These are phyloP conservation scores for Diaprepes abbreviatus DNA, from an alignment of 2,888 invertebrate species.

Conservation along the genomic window DNA sequence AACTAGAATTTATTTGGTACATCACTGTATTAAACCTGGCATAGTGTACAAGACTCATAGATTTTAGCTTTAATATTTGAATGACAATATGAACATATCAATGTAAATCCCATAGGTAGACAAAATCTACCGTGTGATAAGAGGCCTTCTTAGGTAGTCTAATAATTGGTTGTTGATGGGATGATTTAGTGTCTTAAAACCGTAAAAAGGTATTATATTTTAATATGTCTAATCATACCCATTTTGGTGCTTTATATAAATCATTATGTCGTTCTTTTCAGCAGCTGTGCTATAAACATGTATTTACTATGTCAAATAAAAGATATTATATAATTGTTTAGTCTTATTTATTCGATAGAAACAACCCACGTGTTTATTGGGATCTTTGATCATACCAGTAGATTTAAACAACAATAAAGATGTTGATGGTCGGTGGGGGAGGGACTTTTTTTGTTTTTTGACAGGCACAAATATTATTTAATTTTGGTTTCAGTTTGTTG, in stretches of 20 bases:
- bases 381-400: no score
- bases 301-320: constrained; percentile 57
- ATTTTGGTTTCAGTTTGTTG: no score
- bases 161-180: constrained; percentile 59
- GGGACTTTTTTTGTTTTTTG: no score
- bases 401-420: no score
- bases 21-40: constrained; percentile 38
- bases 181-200: constrained; percentile 60
- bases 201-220: constrained; percentile 51
- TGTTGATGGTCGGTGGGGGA: no score
- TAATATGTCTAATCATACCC: constrained; percentile 59
- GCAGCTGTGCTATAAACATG: constrained; percentile 64
- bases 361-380: no score
- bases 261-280: constrained; percentile 62
- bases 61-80: constrained; percentile 62
- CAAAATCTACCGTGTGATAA: constrained; percentile 64
- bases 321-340: constrained; percentile 38
- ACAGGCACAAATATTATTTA: no score
- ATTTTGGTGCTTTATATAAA: constrained; percentile 64
- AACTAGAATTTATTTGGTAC: constrained; percentile 18
- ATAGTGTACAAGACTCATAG: constrained; percentile 46
- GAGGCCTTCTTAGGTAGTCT: constrained; percentile 64
- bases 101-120: constrained; percentile 57
- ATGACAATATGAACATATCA: constrained; percentile 68
- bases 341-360: no score